Conservation (phyloP, 2,797 vertebrate species). For the Emydoidea blandingii region DNA sequence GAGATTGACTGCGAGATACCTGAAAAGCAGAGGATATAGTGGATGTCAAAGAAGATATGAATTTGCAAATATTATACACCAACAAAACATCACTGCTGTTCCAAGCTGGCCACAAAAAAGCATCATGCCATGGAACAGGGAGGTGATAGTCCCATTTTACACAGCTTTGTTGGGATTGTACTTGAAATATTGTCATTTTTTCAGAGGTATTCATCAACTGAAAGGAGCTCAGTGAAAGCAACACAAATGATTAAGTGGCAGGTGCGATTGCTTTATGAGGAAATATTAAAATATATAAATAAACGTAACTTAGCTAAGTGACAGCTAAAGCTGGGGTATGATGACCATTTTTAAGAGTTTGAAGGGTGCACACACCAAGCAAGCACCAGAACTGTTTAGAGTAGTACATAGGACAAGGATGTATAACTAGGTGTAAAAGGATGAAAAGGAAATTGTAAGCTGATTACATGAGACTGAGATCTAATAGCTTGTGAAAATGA, state of each 20-base stretch:
- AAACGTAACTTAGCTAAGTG: too few relatives aligned
- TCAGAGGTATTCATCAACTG: background rate
- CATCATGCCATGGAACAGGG: background rate
- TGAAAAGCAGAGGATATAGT: constrained; percentile 23
- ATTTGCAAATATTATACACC: background rate
- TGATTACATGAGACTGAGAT: background rate
- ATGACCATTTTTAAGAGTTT: too few relatives aligned
- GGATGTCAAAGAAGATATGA: background rate
- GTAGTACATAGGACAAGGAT: background rate
- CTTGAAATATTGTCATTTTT: background rate
- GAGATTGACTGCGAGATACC: background rate
- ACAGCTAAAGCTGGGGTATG: too few relatives aligned
- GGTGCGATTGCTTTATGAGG: background rate
- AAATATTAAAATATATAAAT: background rate
- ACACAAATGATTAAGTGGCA: background rate
- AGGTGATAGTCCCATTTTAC: background rate
- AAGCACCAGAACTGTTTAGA: too few relatives aligned
- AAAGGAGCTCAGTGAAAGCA: background rate
- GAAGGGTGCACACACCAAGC: too few relatives aligned
- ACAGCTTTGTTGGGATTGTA: background rate
- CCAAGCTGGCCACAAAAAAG: background rate
- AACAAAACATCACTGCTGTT: background rate
- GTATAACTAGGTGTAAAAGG: background rate
- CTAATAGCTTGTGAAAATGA: background rate
- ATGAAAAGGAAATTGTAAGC: background rate